phyloP scores from a whole-genome alignment of 2,888 invertebrate species.

The Ichneumoninae sp. region DNA sequence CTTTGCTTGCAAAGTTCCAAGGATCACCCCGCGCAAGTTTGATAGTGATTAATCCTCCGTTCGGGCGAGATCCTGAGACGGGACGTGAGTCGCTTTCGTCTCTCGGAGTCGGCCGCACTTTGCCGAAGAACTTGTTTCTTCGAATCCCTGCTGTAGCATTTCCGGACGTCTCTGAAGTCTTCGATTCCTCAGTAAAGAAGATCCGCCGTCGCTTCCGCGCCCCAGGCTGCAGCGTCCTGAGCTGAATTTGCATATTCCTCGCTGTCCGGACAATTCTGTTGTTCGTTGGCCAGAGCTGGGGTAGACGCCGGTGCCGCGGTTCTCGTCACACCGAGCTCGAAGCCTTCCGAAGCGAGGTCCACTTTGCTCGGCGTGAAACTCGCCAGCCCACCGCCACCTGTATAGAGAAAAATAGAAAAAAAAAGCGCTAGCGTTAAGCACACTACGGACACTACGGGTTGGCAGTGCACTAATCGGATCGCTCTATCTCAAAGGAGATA shows the following conservation, averaged over 20 bases:
- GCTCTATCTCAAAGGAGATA: conserved; percentile 4
- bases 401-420: conserved; percentile 48
- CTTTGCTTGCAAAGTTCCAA: conserved; percentile 43
- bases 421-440: conserved; percentile 69
- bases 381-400: conserved; percentile 86
- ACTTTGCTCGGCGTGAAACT: conserved; percentile 94
- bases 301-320: conserved; percentile 82
- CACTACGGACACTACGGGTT: conserved; percentile 54
- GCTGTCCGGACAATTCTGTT: conserved; percentile 72
- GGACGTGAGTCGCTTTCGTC: conserved; percentile 1
- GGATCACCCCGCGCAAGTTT: conserved; percentile 51
- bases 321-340: conserved; percentile 92
- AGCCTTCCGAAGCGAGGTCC: conserved; percentile 87
- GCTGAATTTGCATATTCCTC: conserved; percentile 84
- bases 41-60: conserved; percentile 15
- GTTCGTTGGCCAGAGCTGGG: conserved; percentile 68
- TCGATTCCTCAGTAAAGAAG: conserved; percentile 82
- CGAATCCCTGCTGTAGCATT: conserved; percentile 9
- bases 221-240: conserved; percentile 84
- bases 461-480: conserved; percentile 24
- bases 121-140: conserved; percentile 20
- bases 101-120: neutral
- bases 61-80: conserved; percentile 1
- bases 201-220: conserved; percentile 84
- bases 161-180: neutral